phyloP scores from a whole-genome alignment of 2,888 invertebrate species.

The Phlogophora meticulosa region DNA sequence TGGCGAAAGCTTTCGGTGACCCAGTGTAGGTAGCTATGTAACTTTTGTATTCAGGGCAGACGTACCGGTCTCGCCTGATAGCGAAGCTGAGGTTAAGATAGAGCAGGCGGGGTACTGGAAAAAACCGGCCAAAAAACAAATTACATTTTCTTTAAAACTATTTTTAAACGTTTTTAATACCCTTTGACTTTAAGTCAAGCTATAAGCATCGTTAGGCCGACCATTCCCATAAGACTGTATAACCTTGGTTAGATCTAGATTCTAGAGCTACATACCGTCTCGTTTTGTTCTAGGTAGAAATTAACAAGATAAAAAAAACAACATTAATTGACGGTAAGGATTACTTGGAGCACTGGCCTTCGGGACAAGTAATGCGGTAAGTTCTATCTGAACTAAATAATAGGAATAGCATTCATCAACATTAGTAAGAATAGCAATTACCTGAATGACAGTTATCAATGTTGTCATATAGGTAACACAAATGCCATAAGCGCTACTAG shows the following conservation, averaged over 20 bases:
- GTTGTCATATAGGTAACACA: no score
- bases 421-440: no score
- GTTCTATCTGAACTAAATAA: background rate
- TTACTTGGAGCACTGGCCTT: constrained; percentile 65
- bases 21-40: constrained; percentile 35
- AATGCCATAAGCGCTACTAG: no score
- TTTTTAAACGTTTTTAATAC: no score
- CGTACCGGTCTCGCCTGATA: constrained; percentile 6
- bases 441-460: no score
- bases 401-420: no score
- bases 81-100: constrained; percentile 9
- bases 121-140: no score
- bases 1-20: constrained; percentile 41
- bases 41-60: constrained; percentile 36
- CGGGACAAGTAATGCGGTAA: constrained; percentile 71
- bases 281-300: constrained; percentile 46
- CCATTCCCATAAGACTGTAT: no score
- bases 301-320: accelerated
- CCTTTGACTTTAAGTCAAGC: no score
- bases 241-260: no score
- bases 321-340: background rate
- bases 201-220: no score
- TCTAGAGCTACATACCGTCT: background rate
- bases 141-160: no score
- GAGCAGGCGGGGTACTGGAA: background rate